A percentile compares a stretch with the other conserved stretches of the same genome.
These are phyloP conservation scores for Chauna torquata DNA, from an alignment of 2,113 vertebrate genomes.

Conservation along the genomic window DNA sequence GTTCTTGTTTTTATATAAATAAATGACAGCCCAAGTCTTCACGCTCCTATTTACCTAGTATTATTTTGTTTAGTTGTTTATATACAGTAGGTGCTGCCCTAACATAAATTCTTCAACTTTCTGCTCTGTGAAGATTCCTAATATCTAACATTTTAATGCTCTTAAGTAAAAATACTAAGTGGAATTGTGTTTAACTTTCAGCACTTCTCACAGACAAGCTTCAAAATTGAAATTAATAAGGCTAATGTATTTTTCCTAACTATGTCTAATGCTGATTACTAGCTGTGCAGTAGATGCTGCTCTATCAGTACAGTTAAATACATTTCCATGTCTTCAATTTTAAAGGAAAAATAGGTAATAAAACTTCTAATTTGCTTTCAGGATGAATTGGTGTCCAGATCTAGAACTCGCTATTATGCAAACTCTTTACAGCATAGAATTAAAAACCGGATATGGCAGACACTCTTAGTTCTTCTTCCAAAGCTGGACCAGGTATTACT, in stretches of 20 bases:
- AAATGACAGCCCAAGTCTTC: not conserved
- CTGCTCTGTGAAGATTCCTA: not conserved
- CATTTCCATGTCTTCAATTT: not conserved
- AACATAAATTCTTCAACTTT: not conserved
- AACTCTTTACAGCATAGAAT: slow-evolving; percentile 94
- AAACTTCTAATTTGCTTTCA: slow-evolving; percentile 32
- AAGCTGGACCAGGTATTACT: slow-evolving; percentile 83
- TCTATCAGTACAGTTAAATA: not conserved
- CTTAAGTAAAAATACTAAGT: not conserved
- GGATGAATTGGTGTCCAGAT: slow-evolving; percentile 85
- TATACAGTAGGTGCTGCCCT: not conserved
- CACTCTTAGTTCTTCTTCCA: slow-evolving; percentile 86
- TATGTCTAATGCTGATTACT: not conserved
- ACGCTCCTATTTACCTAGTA: not conserved
- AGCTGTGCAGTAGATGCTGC: not conserved
- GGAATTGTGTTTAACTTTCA: not conserved
- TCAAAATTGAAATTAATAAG: not conserved
- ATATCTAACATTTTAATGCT: not conserved
- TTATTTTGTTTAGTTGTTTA: not conserved
- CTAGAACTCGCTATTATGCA: slow-evolving; percentile 85
- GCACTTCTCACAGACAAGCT: not conserved
- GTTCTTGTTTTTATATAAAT: not conserved
- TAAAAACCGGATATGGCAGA: slow-evolving; percentile 93
- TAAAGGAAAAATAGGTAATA: not conserved
- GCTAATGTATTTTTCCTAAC: not conserved